These are phyloP conservation scores for Aegotheles bennettii DNA, from an alignment of 2,113 vertebrate species.

Conservation along the genomic window DNA sequence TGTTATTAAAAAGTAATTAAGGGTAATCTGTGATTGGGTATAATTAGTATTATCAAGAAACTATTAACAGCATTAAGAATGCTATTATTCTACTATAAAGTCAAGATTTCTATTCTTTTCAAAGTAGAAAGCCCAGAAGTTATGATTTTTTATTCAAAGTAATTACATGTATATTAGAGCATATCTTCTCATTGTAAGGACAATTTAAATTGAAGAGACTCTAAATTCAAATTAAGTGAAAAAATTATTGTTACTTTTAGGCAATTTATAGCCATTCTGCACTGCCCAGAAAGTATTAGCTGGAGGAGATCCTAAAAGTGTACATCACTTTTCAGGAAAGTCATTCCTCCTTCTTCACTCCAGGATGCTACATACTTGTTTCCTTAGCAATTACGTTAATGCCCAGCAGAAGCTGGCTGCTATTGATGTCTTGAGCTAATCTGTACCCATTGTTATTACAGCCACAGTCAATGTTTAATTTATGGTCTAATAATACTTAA, in stretches of 20 bases:
- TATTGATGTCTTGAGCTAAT: neutral
- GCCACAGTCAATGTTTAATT: neutral
- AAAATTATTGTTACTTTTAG: neutral
- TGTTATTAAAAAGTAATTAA: slow-evolving; percentile 11
- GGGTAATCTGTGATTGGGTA: neutral
- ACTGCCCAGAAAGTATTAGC: neutral
- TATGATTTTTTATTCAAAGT: neutral
- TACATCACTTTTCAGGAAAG: neutral
- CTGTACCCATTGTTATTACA: neutral
- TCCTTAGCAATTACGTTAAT: neutral
- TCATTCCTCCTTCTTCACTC: neutral
- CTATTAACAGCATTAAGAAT: slow-evolving; percentile 1
- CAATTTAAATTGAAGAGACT: neutral
- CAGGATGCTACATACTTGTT: neutral
- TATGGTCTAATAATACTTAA: neutral
- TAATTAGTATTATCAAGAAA: slow-evolving; percentile 39
- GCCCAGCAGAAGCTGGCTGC: neutral
- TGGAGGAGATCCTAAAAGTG: neutral
- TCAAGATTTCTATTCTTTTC: neutral
- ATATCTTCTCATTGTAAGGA: neutral
- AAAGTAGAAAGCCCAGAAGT: neutral
- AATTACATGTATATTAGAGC: neutral
- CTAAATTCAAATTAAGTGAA: neutral
- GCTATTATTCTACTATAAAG: neutral
- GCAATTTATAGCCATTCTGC: neutral